Evolutionary conservation across 2,888 invertebrate species (phyloP).

Genomic region (Tetheella fluctuosa): DNA sequence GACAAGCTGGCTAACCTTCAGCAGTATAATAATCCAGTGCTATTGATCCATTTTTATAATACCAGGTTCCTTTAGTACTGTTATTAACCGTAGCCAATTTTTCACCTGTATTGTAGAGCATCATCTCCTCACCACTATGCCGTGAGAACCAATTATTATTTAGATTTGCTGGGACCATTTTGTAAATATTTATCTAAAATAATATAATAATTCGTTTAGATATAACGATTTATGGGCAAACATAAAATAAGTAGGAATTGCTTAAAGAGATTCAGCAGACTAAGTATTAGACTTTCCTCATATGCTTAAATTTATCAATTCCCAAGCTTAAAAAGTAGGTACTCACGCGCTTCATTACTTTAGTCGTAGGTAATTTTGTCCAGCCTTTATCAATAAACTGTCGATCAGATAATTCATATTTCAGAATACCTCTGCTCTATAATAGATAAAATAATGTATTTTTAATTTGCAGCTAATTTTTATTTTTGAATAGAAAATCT

Average conservation of each 20-base stretch:
- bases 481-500: too few species aligned
- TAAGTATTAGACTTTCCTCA: too few species aligned
- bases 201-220: neutral
- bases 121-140: constrained; percentile 30
- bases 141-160: constrained; percentile 55
- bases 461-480: too few species aligned
- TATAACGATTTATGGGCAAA: neutral
- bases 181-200: constrained; percentile 60
- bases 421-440: constrained; percentile 28
- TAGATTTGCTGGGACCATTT: constrained; percentile 50
- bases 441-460: neutral
- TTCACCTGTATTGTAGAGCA: constrained; percentile 53
- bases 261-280: too few species aligned
- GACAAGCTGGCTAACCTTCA: constrained; percentile 37
- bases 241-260: neutral
- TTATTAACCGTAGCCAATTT: constrained; percentile 50
- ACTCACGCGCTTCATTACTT: constrained; percentile 55
- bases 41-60: constrained; percentile 55
- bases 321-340: neutral
- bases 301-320: too few species aligned
- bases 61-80: constrained; percentile 52
- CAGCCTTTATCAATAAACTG: constrained; percentile 55
- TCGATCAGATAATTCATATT: constrained; percentile 48
- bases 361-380: constrained; percentile 52
- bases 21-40: constrained; percentile 55